Conservation (phyloP, 2,113 vertebrate species). For the Odontesthes bonariensis region DNA sequence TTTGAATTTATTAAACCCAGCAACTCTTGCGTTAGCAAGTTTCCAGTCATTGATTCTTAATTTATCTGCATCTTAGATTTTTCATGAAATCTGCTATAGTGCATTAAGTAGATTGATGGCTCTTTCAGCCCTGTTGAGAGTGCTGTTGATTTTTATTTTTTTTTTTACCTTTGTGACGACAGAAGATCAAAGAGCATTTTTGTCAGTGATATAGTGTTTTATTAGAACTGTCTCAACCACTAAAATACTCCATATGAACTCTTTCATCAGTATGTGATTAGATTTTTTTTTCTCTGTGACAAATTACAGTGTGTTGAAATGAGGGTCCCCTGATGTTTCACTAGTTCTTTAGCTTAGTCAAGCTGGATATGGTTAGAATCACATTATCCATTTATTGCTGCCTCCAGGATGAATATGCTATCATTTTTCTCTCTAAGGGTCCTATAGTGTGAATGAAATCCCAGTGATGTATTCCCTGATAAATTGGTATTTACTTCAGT, state of each 20-base stretch:
- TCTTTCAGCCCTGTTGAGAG: constrained; percentile 28
- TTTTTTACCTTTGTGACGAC: constrained; percentile 15
- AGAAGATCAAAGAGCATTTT: constrained; percentile 62
- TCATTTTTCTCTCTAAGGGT: constrained; percentile 52
- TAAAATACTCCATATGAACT: constrained; percentile 50
- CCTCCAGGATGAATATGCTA: constrained; percentile 17
- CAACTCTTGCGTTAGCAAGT: not conserved
- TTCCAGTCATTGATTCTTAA: constrained; percentile 36
- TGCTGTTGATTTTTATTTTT: constrained; percentile 1
- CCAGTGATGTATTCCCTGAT: constrained; percentile 19
- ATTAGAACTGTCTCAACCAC: constrained; percentile 59
- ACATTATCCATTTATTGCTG: constrained; percentile 19
- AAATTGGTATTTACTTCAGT: constrained; percentile 38
- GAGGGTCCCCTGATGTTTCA: constrained; percentile 32
- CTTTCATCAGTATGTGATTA: constrained; percentile 39
- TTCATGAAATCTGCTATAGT: constrained; percentile 41
- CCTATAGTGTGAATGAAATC: constrained; percentile 23
- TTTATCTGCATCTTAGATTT: constrained; percentile 30
- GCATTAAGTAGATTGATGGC: constrained; percentile 46
- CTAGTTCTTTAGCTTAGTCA: constrained; percentile 28
- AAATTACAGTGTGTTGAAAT: not conserved
- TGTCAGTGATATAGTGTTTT: constrained; percentile 55
- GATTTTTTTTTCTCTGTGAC: constrained; percentile 36
- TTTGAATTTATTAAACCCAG: not conserved
- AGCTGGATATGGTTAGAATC: constrained; percentile 42